Conservation (phyloP, 30 jellyfish, hydroid and myxozoan genomes). For the Hydractinia symbiolongicarpus region DNA sequence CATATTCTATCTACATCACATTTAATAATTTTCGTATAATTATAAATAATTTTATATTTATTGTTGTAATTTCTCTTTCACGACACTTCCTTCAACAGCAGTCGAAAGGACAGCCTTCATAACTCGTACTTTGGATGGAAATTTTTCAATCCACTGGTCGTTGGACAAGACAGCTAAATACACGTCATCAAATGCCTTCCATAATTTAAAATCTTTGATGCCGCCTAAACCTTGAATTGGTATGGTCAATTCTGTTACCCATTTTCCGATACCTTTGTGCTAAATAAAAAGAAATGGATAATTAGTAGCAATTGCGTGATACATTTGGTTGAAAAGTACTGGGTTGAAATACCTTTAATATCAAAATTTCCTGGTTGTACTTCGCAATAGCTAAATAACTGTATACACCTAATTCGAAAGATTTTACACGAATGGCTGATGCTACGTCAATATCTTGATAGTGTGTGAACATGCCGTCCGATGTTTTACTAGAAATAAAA, state of each 20-base stretch:
- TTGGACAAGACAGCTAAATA: constrained; percentile 14
- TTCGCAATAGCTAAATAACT: constrained; percentile 58
- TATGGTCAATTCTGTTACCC: constrained; percentile 23
- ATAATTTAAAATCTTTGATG: not conserved
- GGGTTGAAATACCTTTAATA: constrained; percentile 46
- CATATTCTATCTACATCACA: too few species aligned
- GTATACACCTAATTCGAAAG: constrained; percentile 39
- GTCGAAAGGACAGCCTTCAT: constrained; percentile 9
- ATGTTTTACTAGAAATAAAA: not conserved
- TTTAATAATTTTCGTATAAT: too few species aligned
- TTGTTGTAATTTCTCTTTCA: not conserved
- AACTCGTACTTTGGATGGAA: constrained; percentile 14
- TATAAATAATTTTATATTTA: too few species aligned
- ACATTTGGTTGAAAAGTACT: not conserved
- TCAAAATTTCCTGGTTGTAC: constrained; percentile 27
- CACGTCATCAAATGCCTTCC: constrained; percentile 16
- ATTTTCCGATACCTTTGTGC: constrained; percentile 15
- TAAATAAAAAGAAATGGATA: not conserved
- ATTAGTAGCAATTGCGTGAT: not conserved
- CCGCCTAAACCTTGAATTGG: constrained; percentile 25
- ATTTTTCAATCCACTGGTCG: not conserved
- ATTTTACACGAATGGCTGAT: not conserved
- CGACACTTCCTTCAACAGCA: constrained; percentile 10
- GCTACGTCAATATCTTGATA: constrained; percentile 17
- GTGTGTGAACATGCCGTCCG: not conserved